Conservation (phyloP, 2,888 invertebrate species). For the Harpalus rufipes region DNA sequence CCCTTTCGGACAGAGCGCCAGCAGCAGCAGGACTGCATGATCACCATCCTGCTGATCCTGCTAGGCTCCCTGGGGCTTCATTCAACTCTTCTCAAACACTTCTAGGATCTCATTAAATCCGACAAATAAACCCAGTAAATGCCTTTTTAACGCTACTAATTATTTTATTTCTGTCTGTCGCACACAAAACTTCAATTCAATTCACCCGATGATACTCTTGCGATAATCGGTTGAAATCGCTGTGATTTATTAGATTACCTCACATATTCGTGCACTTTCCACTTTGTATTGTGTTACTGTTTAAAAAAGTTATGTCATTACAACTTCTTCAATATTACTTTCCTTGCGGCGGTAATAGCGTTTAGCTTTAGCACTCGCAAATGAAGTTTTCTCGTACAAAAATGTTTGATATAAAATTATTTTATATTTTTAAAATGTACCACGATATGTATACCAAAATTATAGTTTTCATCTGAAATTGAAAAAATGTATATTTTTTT, state of each 20-base stretch:
- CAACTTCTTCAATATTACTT: background rate
- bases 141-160: slow-evolving; percentile 23
- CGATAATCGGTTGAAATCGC: slow-evolving; percentile 4
- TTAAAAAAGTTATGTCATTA: slow-evolving; percentile 3
- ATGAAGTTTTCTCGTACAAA: background rate
- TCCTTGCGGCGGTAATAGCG: background rate
- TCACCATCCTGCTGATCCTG: slow-evolving; percentile 79
- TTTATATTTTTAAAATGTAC: too few relatives aligned
- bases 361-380: too few relatives aligned
- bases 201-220: slow-evolving; percentile 28
- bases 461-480: background rate
- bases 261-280: slow-evolving; percentile 14
- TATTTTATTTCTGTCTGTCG: slow-evolving; percentile 47
- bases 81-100: slow-evolving; percentile 29
- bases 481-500: too few relatives aligned
- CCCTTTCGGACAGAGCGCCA: slow-evolving; percentile 87
- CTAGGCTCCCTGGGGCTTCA: slow-evolving; percentile 10
- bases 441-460: too few relatives aligned
- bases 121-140: slow-evolving; percentile 22
- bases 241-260: slow-evolving; percentile 21
- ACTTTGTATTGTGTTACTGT: slow-evolving; percentile 24
- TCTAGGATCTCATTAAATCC: slow-evolving; percentile 18
- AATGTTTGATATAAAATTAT: background rate
- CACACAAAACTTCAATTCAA: slow-evolving; percentile 29
- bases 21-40: slow-evolving; percentile 88